Base-by-base conservation (phyloP, 1,140 invertebrate species). In the Eulimnadia texana region DNA sequence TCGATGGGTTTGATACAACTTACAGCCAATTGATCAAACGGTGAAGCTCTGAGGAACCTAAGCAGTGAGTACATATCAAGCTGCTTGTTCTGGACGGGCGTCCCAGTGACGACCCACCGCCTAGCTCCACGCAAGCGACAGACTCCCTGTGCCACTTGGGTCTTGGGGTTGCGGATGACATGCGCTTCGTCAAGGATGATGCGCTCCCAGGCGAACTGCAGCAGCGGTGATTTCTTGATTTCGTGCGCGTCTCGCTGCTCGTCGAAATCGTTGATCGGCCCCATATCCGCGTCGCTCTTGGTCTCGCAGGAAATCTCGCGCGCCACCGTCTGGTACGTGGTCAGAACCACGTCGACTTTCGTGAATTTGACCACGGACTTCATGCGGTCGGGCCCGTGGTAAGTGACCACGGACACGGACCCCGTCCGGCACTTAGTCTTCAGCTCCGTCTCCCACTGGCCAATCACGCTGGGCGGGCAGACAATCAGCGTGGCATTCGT, bases 111-210 rank as follows among this genome's bases (percentile, higher is more conserved):
- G 0, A 82, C 84, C 92, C 92, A 97, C 50, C 89, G 79, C 27
- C 80, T 77, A 51, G 70, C 73, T 0, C 76, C 80, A 0, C 67
- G 65, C 2, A 97, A 70, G 13, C 72, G 70, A 70, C 81, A 87
- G 0, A 86, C 84, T 0, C 86, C 83, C 66, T 79, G 67, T 1
- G 87, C 84, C 0, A 82, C 84, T 58, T 82, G 74, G 19, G 84
- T 82, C 72, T 88, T 93, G 67, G 85, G 79, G 76, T 98, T 98
- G 63, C 93, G 82, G 3, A 98, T 85, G 3, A 81, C 77, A 72
- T 98, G 94, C 0, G 87, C 93, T 76, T 98, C 94, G 74, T 98
- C 93, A 10, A 98, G 71, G 64, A 97, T 86, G 13, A 94, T 81
- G 58, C 93, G 76, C 3, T 85, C 78, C 92, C 92, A 98, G 1